phyloP scores from a whole-genome alignment of 2,113 vertebrate species.

The Seriola dumerili region DNA sequence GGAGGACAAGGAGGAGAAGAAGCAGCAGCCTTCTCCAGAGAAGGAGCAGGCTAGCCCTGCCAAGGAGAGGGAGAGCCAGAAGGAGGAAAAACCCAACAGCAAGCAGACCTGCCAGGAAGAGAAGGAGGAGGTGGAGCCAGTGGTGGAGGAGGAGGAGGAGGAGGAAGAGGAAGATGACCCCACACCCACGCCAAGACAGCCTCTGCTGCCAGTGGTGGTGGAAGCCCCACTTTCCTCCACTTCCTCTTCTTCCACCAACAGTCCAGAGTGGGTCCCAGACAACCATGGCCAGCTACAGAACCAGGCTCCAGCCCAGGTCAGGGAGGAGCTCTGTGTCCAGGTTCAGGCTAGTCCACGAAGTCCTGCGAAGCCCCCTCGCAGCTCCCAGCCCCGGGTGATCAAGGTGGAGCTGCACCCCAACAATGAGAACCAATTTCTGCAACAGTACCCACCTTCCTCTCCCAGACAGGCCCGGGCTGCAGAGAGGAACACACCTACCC shows the following conservation, averaged over 20 bases:
- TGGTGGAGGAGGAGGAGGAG: constrained; percentile 50
- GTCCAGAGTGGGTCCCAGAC: constrained; percentile 72
- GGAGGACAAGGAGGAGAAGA: constrained; percentile 74
- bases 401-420: constrained; percentile 80
- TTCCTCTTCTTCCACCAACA: constrained; percentile 70
- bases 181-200: constrained; percentile 67
- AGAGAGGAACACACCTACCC: constrained; percentile 85
- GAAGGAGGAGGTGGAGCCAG: constrained; percentile 61
- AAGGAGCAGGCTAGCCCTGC: constrained; percentile 74
- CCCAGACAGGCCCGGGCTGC: constrained; percentile 86
- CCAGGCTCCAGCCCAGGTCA: constrained; percentile 62
- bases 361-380: constrained; percentile 74
- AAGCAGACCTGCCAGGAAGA: constrained; percentile 70
- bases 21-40: constrained; percentile 70
- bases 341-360: constrained; percentile 70
- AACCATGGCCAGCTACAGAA: constrained; percentile 65
- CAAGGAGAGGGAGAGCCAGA: constrained; percentile 80
- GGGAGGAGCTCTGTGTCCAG: constrained; percentile 70
- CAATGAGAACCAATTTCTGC: constrained; percentile 82
- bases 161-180: constrained; percentile 67
- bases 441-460: constrained; percentile 77
- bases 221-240: constrained; percentile 81
- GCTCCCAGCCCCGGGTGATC: constrained; percentile 75
- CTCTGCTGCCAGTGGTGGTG: constrained; percentile 77
- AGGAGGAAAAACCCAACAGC: constrained; percentile 83